phyloP scores from a whole-genome alignment of 2,113 vertebrate genomes.

The Stictonetta naevosa region DNA sequence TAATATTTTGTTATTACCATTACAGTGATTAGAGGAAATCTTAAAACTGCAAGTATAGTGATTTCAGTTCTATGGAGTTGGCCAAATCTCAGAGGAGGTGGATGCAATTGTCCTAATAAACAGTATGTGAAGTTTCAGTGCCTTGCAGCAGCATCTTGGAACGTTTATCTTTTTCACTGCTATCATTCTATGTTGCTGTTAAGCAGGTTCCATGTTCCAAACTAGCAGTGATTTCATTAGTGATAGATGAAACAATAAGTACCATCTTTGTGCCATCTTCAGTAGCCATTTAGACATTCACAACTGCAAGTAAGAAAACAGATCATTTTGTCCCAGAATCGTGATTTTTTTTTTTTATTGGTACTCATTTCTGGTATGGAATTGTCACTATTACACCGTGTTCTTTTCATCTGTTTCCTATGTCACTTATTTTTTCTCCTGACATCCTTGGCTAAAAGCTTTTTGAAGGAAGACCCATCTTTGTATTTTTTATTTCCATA shows the following conservation, averaged over 20 bases:
- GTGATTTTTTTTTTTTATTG: neutral
- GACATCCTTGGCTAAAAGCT: neutral
- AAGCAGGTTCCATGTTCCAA: neutral
- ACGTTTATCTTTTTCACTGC: neutral
- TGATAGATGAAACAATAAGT: neutral
- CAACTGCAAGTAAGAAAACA: neutral
- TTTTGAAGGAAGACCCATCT: neutral
- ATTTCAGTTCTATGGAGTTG: neutral
- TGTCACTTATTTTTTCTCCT: neutral
- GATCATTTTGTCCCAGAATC: neutral
- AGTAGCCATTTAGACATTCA: neutral
- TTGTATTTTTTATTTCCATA: neutral
- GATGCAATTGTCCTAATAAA: neutral
- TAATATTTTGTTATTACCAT: neutral
- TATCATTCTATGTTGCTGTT: neutral
- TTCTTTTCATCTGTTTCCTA: neutral
- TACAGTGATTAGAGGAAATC: neutral
- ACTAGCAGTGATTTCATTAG: neutral
- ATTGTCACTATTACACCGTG: neutral
- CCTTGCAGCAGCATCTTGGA: neutral
- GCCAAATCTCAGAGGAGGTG: neutral
- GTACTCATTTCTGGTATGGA: neutral
- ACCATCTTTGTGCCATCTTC: neutral
- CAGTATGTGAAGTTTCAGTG: neutral
- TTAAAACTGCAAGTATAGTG: neutral